Conservation (phyloP, 2,888 invertebrate species). For the Itoplectis maculator region DNA sequence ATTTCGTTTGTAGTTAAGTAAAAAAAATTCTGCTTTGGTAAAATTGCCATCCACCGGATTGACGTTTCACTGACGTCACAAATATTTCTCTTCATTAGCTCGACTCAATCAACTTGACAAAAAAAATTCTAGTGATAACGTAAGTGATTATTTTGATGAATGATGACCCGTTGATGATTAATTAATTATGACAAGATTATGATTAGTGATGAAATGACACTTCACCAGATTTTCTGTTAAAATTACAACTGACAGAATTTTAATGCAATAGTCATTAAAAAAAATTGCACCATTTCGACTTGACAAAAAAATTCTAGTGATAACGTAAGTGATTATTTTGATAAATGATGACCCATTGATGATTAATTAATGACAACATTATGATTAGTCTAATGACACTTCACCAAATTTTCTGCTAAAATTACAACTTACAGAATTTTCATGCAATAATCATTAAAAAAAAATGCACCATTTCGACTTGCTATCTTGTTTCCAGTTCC, state of each 20-base stretch:
- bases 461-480: neutral
- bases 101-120: too few species aligned
- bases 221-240: too few species aligned
- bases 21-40: too few species aligned
- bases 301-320: slow-evolving; percentile 67
- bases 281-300: too few species aligned
- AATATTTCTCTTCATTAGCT: neutral
- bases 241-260: too few species aligned
- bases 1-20: too few species aligned
- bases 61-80: neutral
- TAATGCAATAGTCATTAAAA: too few species aligned
- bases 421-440: neutral
- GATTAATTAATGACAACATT: too few species aligned
- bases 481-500: neutral
- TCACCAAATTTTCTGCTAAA: neutral
- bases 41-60: too few species aligned
- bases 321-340: neutral
- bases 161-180: neutral
- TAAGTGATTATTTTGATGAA: neutral
- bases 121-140: slow-evolving; percentile 49
- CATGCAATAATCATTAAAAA: neutral
- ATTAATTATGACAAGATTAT: neutral
- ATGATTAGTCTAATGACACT: too few species aligned
- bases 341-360: too few species aligned
- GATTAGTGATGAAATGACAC: too few species aligned